phyloP scores from a whole-genome alignment of 2,797 vertebrate species.

The Petrocephalus schoutedeni region DNA sequence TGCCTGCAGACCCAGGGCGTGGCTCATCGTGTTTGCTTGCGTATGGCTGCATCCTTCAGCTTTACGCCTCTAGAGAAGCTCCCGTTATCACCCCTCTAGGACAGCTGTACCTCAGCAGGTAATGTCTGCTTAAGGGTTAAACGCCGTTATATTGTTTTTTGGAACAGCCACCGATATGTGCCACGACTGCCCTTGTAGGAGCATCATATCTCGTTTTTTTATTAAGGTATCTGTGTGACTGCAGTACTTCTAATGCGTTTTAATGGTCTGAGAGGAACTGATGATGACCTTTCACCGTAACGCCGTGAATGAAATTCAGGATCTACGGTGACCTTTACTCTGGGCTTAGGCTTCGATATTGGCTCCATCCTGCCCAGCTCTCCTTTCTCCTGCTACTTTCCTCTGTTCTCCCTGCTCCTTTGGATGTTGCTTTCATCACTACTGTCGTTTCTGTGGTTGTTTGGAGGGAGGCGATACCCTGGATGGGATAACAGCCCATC shows the following conservation, averaged over 20 bases:
- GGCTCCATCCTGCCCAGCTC: background rate
- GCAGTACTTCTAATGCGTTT: background rate
- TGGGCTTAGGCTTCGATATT: no score
- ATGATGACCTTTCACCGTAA: background rate
- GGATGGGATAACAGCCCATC: background rate
- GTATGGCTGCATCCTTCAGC: background rate
- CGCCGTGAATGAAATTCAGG: background rate
- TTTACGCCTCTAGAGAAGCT: background rate
- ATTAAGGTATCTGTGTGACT: background rate
- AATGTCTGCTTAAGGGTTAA: background rate
- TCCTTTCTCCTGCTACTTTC: background rate
- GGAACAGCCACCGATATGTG: background rate
- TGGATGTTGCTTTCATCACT: background rate
- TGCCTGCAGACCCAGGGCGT: no score
- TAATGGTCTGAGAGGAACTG: background rate
- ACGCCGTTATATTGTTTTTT: background rate
- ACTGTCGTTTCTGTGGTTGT: background rate
- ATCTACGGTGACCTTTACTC: background rate
- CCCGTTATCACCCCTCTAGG: background rate
- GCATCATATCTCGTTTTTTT: background rate
- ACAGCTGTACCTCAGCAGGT: background rate
- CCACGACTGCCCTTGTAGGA: background rate
- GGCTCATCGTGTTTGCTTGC: background rate
- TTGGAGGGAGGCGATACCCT: background rate
- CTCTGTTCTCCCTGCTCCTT: background rate